phyloP scores from a whole-genome alignment of 2,888 invertebrate genomes.

The Erpobdella octoculata region DNA sequence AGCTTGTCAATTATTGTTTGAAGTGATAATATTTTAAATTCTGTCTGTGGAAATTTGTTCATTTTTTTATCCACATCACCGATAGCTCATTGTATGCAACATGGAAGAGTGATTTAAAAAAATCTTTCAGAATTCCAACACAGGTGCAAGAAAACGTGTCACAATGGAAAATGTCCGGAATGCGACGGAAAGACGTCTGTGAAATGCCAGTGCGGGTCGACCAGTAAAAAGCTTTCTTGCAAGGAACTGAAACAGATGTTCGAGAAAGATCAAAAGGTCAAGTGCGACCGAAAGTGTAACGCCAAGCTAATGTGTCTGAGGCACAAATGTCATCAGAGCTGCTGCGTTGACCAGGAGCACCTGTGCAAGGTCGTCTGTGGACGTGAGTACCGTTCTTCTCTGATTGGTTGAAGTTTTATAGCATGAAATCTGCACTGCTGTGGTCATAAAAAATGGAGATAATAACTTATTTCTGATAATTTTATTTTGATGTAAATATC shows the following conservation, averaged over 20 bases:
- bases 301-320: conserved; percentile 58
- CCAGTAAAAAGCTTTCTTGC: conserved; percentile 54
- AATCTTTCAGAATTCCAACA: conserved; percentile 55
- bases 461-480: not conserved
- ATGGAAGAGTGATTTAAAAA: not conserved
- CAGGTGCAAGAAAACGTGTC: conserved; percentile 67
- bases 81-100: not conserved
- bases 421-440: too few species aligned
- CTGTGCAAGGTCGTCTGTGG: conserved; percentile 64
- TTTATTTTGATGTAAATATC: too few species aligned
- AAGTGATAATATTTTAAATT: not conserved
- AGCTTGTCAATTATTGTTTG: not conserved
- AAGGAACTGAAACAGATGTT: conserved; percentile 40
- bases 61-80: not conserved
- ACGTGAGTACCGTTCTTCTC: conserved; percentile 41
- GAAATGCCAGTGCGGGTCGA: conserved; percentile 54
- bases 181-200: conserved; percentile 56
- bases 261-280: conserved; percentile 33
- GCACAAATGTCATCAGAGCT: conserved; percentile 72
- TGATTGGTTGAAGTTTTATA: not conserved
- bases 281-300: conserved; percentile 79
- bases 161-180: conserved; percentile 67
- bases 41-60: not conserved
- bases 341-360: conserved; percentile 73
- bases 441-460: too few species aligned